These are phyloP conservation scores for Cetoscarus ocellatus DNA, from an alignment of 2,797 vertebrate species.

Conservation along the genomic window DNA sequence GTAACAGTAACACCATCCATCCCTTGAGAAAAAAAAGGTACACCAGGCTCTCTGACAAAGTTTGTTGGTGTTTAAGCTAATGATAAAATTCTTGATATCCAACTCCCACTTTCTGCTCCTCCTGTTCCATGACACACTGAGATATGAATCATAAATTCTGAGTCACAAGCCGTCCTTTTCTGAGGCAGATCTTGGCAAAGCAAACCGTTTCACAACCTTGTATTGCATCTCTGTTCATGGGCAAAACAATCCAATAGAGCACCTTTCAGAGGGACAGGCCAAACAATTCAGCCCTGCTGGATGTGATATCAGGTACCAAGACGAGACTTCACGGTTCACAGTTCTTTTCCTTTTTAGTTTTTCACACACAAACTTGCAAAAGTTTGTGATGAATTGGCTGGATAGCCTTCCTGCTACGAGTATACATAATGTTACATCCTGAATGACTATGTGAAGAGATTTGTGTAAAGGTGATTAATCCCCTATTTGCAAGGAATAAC, in stretches of 20 bases:
- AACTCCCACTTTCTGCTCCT: conserved; percentile 43
- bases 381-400: not conserved
- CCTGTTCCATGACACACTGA: conserved; percentile 39
- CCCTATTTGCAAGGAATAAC: not conserved
- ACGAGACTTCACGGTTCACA: conserved; percentile 7
- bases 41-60: conserved; percentile 15
- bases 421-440: conserved; percentile 2
- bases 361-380: not conserved
- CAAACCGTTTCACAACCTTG: conserved; percentile 22
- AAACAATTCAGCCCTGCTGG: conserved; percentile 28
- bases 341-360: conserved; percentile 1
- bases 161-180: conserved; percentile 52
- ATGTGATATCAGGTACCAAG: conserved; percentile 15
- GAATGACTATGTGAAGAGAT: not conserved
- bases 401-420: not conserved
- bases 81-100: conserved; percentile 26
- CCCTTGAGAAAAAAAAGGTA: too few relatives aligned
- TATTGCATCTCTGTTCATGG: conserved; percentile 26
- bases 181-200: conserved; percentile 22
- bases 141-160: conserved; percentile 63
- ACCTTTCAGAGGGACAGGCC: conserved; percentile 15
- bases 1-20: not conserved
- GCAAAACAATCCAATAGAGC: conserved; percentile 20
- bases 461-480: conserved; percentile 3
- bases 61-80: conserved; percentile 2